These are phyloP conservation scores for Metridium senile DNA, from an alignment of 92 coral and sea anemone species.

Conservation along the genomic window DNA sequence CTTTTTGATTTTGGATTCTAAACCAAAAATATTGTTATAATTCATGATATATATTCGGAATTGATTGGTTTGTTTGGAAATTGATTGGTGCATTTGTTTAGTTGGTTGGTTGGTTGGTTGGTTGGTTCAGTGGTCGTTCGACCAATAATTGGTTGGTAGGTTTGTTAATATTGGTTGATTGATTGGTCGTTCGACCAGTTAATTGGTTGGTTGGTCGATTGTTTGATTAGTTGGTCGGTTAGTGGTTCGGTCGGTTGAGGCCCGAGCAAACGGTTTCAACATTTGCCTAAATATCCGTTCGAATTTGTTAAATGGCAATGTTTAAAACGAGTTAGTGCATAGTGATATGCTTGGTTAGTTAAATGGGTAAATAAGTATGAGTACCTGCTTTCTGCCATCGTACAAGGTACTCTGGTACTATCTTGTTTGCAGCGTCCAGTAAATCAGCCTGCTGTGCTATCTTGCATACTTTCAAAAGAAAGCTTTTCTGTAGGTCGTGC, in stretches of 20 bases:
- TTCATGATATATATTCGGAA: no score
- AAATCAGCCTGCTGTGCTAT: conserved; percentile 66
- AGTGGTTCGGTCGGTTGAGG: neutral
- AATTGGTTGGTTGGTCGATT: neutral
- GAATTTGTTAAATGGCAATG: no score
- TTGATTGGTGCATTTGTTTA: no score
- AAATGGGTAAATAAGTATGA: no score
- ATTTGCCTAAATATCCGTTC: no score
- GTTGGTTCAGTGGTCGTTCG: neutral
- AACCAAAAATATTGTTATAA: neutral
- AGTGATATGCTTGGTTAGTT: no score
- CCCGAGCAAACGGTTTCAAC: no score
- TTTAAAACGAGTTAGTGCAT: no score
- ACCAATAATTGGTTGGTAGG: neutral
- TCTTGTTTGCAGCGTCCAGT: conserved; percentile 41
- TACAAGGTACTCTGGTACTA: conserved; percentile 55
- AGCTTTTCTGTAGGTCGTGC: conserved; percentile 77
- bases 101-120: neutral
- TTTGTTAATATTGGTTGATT: neutral
- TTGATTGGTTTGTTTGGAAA: neutral
- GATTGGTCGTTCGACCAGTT: no score
- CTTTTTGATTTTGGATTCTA: conserved; percentile 27
- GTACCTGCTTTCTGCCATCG: conserved; percentile 80
- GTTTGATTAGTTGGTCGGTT: neutral
- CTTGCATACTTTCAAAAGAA: conserved; percentile 67